Percentiles rank a stretch among this genome's conserved stretches.
Evolutionary conservation across 2,888 invertebrate species (phyloP).

Genomic region (Drosophila prostipennis): DNA sequence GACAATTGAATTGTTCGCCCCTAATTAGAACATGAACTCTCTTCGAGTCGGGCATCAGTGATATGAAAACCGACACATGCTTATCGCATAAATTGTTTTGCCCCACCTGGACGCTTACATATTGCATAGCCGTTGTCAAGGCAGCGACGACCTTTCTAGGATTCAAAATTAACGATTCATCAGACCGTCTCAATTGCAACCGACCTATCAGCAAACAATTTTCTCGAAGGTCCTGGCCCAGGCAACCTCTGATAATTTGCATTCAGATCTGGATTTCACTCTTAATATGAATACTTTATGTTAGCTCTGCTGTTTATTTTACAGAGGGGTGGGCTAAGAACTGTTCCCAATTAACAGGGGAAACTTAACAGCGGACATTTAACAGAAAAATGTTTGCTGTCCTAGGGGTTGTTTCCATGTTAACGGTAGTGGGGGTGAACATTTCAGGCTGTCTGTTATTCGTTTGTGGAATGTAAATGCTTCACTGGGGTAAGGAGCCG

Average conservation of each 20-base stretch:
- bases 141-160: background rate
- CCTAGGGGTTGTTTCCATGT: background rate
- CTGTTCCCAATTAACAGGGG: constrained; percentile 61
- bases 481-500: background rate
- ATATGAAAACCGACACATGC: constrained; percentile 12
- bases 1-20: constrained; percentile 39
- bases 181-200: constrained; percentile 38
- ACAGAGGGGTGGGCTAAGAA: background rate
- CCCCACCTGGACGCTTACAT: background rate
- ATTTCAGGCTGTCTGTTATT: constrained; percentile 12
- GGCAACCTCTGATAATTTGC: background rate
- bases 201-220: constrained; percentile 13
- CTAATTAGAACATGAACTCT: constrained; percentile 40
- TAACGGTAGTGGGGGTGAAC: background rate
- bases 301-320: background rate
- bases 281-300: constrained; percentile 16
- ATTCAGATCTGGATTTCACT: background rate
- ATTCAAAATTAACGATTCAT: constrained; percentile 6
- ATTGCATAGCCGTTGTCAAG: constrained; percentile 10
- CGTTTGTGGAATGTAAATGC: constrained; percentile 29
- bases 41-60: constrained; percentile 1
- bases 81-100: constrained; percentile 20
- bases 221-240: constrained; percentile 3
- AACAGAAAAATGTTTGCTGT: background rate
- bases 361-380: background rate